A percentile compares a stretch with the other conserved stretches of the same genome.
Evolutionary conservation across 2,888 invertebrate genomes (phyloP).

Genomic region (Dicyrtomina minuta): DNA sequence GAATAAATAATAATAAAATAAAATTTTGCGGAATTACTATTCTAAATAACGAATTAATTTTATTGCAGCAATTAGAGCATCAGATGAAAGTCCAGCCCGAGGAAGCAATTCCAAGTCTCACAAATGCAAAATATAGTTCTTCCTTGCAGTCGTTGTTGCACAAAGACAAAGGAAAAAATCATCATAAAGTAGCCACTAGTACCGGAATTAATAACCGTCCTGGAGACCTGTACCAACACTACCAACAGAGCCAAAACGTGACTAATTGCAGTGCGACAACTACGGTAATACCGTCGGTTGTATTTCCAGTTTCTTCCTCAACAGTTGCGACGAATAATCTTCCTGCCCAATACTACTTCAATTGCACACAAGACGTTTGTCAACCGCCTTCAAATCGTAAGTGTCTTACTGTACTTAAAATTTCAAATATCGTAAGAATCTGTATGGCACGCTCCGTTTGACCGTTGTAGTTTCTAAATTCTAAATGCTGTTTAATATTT

Average conservation of each 20-base stretch:
- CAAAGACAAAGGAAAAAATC: slow-evolving; percentile 22
- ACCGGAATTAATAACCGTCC: slow-evolving; percentile 16
- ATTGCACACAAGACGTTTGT: slow-evolving; percentile 16
- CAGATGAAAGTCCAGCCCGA: slow-evolving; percentile 33
- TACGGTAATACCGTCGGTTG: slow-evolving; percentile 1
- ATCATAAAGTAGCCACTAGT: slow-evolving; percentile 4
- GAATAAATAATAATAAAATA: too few relatives aligned
- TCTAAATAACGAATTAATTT: too few relatives aligned
- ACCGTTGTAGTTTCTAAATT: too few relatives aligned
- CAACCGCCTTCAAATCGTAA: slow-evolving; percentile 16
- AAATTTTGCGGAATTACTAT: too few relatives aligned
- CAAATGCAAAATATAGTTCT: slow-evolving; percentile 35
- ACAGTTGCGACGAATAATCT: slow-evolving; percentile 8
- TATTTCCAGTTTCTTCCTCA: slow-evolving; percentile 1
- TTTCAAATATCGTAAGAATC: too few relatives aligned
- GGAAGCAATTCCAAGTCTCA: slow-evolving; percentile 30
- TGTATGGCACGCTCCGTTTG: too few relatives aligned
- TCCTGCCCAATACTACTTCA: slow-evolving; percentile 22
- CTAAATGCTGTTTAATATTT: too few relatives aligned
- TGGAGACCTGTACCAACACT: slow-evolving; percentile 10
- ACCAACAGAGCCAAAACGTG: slow-evolving; percentile 4
- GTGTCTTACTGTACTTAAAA: too few relatives aligned
- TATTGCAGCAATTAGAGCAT: slow-evolving; percentile 28
- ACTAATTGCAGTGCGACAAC: not conserved
- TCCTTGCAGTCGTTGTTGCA: slow-evolving; percentile 36